Base-by-base conservation (phyloP, 1,140 invertebrate genomes). In the Atopsyche davidsoni region DNA sequence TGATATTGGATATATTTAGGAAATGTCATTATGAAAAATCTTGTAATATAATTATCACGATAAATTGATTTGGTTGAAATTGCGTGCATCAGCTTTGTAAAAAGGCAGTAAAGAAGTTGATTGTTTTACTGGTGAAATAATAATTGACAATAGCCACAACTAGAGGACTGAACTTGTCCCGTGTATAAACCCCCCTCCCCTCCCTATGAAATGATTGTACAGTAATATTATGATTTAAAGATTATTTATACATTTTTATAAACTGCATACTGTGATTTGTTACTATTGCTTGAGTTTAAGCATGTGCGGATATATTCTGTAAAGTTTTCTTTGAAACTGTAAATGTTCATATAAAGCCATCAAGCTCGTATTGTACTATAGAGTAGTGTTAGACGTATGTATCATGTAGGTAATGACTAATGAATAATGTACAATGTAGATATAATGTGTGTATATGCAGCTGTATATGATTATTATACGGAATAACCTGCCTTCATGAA, bases 401-500 rank as follows among this genome's bases (percentile, higher is more conserved):
- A n/a, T n/a, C n/a, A n/a, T n/a, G n/a, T n/a, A n/a, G n/a, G n/a
- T n/a, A n/a, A n/a, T n/a, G n/a, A n/a, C n/a, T n/a, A n/a, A n/a
- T n/a, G n/a, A 13, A 36, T 21, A 28, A 38, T 47, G 44, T 52
- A 48, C 16, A 57, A 51, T 41, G 48, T 31, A 35, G 14, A 38
- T 43, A 13, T 34, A 34, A 13, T 35, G 21, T 42, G 46, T 23
- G 41, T 40, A 34, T 48, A 39, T 47, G 54, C 49, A 56, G 54
- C 48, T 51, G 49, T 40, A 42, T 53, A 41, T 51, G 25, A 51
- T 36, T 28, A 17, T 24, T 18, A 46, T 32, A 41, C 22, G 38
- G 34, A 46, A 49, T 38, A 57, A 46, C 35, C 51, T 46, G 55
- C 55, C 55, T 57, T 57, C 35, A 46, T 22, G 46, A 57, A 52